Evolutionary conservation across 2,113 vertebrate species (phyloP), one percentile per base, ranked within the genome.

Genomic region (Anarhynchus alexandrinus): DNA sequence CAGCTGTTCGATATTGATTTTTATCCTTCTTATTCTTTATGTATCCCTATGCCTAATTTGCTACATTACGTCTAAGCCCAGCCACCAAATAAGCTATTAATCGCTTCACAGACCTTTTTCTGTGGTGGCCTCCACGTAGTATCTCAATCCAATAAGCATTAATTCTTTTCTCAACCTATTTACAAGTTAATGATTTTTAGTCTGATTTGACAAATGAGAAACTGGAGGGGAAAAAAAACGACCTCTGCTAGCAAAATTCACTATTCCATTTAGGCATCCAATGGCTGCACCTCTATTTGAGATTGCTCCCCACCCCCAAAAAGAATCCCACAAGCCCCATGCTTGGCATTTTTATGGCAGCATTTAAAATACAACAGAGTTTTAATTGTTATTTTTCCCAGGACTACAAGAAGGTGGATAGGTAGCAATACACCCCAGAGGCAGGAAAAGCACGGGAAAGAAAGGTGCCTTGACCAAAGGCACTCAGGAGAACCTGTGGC

Each of bases 1-100:
- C 95, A 97, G 96, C 87, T 97, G 97, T 85, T 96, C 91, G 47
- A 81, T 95, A 95, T 97, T 95, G 96, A 97, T 96, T 96, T 97
- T 96, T 95, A 94, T 82, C 91, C 55, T 70, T 43, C 86, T 94
- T 94, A 70, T 82, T 94, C 89, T 94, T 95, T 82, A 91, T 73
- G 81, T 80, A 91, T 62, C 84, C 58, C 93, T 94, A 64, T 86
- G 91, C 57, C 65, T 88, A 91, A 96, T 95, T 95, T 95, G 79
- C 91, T 80, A n/a, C 81, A 88, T 61, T 2, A 7, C 86, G 72
- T 92, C 91, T 2, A 20, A 65, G 62, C 64, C 67, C 6, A 6
- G 82, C 54, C 94, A 96, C 91, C 74, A 95, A 95, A 91, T 86
- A 82, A 91, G 87, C 93, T 87, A 94, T 96, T 97, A 97, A 94